Percentiles rank a stretch among this genome's conserved stretches.
Evolutionary conservation across 2,797 vertebrate species (phyloP).

Genomic region (Taenioides sp.): DNA sequence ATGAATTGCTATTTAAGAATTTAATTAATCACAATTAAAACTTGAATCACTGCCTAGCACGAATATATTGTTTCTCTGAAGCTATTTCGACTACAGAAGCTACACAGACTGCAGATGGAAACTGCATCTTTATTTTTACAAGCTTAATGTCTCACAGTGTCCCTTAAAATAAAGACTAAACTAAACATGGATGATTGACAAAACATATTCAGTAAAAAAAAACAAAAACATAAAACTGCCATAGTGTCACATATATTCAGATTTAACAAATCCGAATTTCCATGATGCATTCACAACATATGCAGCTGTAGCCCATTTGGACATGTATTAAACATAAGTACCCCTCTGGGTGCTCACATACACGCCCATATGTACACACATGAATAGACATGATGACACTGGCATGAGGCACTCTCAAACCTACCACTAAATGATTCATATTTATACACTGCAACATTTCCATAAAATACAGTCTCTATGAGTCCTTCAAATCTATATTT

Average conservation of each 20-base stretch:
- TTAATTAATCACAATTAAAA: too few species aligned
- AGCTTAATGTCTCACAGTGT: too few species aligned
- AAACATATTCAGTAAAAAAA: too few species aligned
- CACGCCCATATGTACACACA: not conserved
- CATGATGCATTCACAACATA: not conserved
- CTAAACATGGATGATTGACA: too few species aligned
- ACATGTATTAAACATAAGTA: constrained; percentile 2
- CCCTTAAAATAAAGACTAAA: too few species aligned
- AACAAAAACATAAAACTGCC: not conserved
- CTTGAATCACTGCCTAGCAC: too few species aligned
- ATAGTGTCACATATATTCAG: not conserved
- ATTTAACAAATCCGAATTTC: not conserved
- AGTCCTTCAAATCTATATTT: not conserved
- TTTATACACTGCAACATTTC: not conserved
- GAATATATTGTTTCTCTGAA: too few species aligned
- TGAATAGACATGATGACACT: not conserved
- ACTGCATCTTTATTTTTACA: too few species aligned
- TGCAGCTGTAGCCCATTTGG: not conserved
- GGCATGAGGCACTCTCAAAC: not conserved
- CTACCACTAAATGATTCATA: not conserved
- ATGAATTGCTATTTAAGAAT: too few species aligned
- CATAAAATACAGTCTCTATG: not conserved
- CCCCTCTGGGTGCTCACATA: not conserved
- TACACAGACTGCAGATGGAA: too few species aligned
- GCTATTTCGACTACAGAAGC: too few species aligned